Base-by-base conservation (phyloP, 2,113 vertebrate genomes). In the Neopipo cinnamomea region DNA sequence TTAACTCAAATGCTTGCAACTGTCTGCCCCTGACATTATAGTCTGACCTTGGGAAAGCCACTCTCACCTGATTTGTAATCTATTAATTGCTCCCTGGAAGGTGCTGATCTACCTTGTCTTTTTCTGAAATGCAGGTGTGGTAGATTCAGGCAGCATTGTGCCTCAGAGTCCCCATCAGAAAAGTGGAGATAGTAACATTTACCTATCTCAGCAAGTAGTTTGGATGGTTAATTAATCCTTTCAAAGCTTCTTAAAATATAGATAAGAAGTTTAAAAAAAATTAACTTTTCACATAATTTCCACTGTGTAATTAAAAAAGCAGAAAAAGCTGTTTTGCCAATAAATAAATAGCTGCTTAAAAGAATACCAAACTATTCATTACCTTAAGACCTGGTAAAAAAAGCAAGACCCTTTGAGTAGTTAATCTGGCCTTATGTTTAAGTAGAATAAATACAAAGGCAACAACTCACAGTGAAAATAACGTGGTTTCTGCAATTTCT, bases 171-270 rank as follows among this genome's bases (percentile, higher is more conserved):
- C 25, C 52, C 66, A 49, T 53, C 88, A 93, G 77, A 91, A 95
- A 84, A 94, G 33, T 6, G 1, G 42, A 86, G 75, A 95, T 59
- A 92, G 74, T 42, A 89, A 88, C 66, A 75, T 89, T 91, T 88
- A 94, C 86, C 53, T 92, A 88, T 44, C 67, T 95, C 91, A 79
- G 78, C 70, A 93, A 78, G 72, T 86, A 76, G 35, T 86, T 81
- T 84, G 70, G 70, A 93, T 85, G 81, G 39, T 92, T 96, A 93
- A 95, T 92, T 95, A 96, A 93, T 95, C 42, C 72, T 95, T 93
- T 46, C 68, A 93, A 96, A 94, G 80, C 89, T 81, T 73, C 88
- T 77, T 92, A 94, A 91, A 91, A 70, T 56, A 61, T 14, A 95
- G 85, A 93, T 79, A 90, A 93, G 80, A 88, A 91, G 46, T 55